Evolutionary conservation across 2,888 invertebrate species (phyloP), one percentile per base, ranked within the genome.

Genomic region (Pterostichus madidus): DNA sequence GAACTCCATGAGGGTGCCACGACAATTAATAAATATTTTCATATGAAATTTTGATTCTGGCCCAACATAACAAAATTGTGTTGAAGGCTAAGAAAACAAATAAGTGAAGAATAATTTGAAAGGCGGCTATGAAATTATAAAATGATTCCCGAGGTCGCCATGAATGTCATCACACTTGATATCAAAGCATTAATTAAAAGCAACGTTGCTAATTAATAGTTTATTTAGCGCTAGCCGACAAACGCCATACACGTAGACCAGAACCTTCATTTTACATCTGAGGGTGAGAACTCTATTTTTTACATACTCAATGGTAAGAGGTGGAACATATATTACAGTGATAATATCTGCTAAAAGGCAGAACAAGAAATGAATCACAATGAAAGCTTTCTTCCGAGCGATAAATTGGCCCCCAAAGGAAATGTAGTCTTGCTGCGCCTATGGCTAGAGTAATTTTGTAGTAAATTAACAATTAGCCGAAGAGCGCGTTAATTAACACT

Each of bases 101-200:
- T 5, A 44, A 15, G 11, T 56, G 56, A 17, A 56, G 17, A 56
- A 10, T 17, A 56, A 56, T 56, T 56, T 17, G 56, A 56, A 56
- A 56, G 56, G 56, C 56, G 8, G 13, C 13, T 17, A 10, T 56
- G 56, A 56, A 56, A 56, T 56, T 10, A 56, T 10, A 56, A 17
- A 15, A 49, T 13, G 49, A 8, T 10, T 10, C 5, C 13, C 15
- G 56, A 17, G 56, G 56, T 56, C 56, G 10, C 6, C 6, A 8
- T 5, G 17, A 56, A 56, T 56, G 56, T 56, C 56, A 17, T 56
- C 56, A 56, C 17, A 56, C 17, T 56, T 56, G 7, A 17, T 56
- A 56, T 56, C 17, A 17, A 17, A 56, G 17, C 56, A 10, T 15
- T 56, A 31, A 56, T 56, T 56, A 56, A 56, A 17, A 5, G 0